Evolutionary conservation across 2,113 vertebrate genomes (phyloP).

Genomic region (Pavo muticus): DNA sequence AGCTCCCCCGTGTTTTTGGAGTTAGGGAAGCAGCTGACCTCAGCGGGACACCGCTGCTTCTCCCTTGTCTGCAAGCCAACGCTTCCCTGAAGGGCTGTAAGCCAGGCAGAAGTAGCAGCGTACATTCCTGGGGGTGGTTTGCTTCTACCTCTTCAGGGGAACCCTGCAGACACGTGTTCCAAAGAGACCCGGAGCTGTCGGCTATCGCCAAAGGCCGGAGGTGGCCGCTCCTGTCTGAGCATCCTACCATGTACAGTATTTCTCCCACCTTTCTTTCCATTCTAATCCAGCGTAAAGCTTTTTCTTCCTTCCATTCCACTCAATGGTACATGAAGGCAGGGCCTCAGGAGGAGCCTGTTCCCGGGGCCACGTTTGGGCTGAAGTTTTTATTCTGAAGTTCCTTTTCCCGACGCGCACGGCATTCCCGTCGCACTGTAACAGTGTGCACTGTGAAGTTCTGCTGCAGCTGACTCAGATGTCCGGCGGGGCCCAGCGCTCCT

Average conservation of each 20-base stretch:
- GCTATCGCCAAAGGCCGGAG: conserved; percentile 52
- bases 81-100: conserved; percentile 2
- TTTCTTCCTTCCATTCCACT: background rate
- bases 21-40: background rate
- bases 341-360: conserved; percentile 56
- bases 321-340: conserved; percentile 73
- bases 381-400: conserved; percentile 32
- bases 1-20: background rate
- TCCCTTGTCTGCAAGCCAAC: background rate
- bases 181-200: conserved; percentile 46
- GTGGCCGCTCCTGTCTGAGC: background rate
- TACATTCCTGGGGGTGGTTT: conserved; percentile 10
- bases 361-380: conserved; percentile 11
- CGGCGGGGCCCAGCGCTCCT: background rate
- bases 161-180: conserved; percentile 41
- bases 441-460: background rate
- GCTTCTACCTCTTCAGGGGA: conserved; percentile 60
- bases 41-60: background rate
- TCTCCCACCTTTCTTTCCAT: background rate
- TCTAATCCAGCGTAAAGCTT: conserved; percentile 19
- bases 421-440: background rate
- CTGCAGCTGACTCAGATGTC: conserved; percentile 18
- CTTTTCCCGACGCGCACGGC: background rate
- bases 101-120: background rate
- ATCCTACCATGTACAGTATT: conserved; percentile 62